These are phyloP conservation scores for Hydractinia echinata DNA, from an alignment of 30 jellyfish, hydroid and myxozoan species.

Conservation along the genomic window DNA sequence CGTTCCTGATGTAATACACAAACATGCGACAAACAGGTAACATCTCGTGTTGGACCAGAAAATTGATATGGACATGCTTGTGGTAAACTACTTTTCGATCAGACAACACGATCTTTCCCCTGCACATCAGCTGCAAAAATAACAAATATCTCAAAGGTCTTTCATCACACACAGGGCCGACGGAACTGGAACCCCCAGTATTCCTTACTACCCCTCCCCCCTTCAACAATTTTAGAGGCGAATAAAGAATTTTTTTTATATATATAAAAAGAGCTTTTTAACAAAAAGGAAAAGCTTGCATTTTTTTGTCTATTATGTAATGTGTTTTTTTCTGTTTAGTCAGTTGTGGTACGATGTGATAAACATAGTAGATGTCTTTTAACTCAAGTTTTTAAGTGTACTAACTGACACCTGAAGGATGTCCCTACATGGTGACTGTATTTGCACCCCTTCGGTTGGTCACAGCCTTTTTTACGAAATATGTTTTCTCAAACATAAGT, in stretches of 20 bases:
- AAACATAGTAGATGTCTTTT: too few relatives aligned
- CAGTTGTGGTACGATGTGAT: too few relatives aligned
- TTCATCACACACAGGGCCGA: not conserved
- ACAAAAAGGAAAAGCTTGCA: too few relatives aligned
- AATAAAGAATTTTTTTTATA: too few relatives aligned
- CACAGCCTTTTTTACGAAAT: too few relatives aligned
- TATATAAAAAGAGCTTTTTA: too few relatives aligned
- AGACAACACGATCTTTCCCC: not conserved
- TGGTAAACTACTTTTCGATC: not conserved
- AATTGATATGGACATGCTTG: constrained; percentile 17
- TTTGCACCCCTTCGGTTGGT: too few relatives aligned
- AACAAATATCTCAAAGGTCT: not conserved
- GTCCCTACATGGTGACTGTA: too few relatives aligned
- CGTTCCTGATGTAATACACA: constrained; percentile 57
- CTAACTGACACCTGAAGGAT: not conserved
- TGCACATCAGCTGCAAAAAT: not conserved
- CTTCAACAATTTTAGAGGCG: too few relatives aligned
- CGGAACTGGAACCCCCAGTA: not conserved
- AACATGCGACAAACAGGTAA: constrained; percentile 68
- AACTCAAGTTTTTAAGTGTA: not conserved
- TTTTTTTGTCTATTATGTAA: too few relatives aligned
- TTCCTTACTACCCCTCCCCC: not conserved
- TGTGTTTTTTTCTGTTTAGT: too few relatives aligned
- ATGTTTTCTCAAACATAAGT: too few relatives aligned
- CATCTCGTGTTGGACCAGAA: constrained; percentile 60